Evolutionary conservation across 2,888 invertebrate species (phyloP), one percentile per base, ranked within the genome.

Genomic region (Pecten maximus): DNA sequence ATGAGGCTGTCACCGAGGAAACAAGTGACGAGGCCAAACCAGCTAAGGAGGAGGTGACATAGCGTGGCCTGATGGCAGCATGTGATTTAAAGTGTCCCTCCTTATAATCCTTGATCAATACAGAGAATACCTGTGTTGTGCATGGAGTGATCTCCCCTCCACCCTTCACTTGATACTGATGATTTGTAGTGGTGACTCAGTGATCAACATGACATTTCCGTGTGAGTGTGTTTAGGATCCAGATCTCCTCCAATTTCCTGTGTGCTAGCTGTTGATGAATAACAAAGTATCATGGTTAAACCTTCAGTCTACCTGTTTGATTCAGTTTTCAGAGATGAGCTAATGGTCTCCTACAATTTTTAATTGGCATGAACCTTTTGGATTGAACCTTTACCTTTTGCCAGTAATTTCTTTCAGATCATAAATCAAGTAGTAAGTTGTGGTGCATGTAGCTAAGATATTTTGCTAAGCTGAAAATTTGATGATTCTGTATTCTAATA

Each of bases 1-100:
- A 87, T 40, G 89, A 89, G 88, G 89, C n/a, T 87, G 60, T 40
- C n/a, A 23, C 44, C 50, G 90, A 90, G 40, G 86, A 88, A 48
- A 88, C 44, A 87, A 28, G 40, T 15, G 48, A 89, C 16, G 60
- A 40, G 23, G 88, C 40, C n/a, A 74, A 74, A 87, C 48, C 35
- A 50, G 89, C 87, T n/a, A 54, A 88, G 40, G 87, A n/a, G 8
- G 88, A 87, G 35, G 89, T 74, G 74, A 74, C 74, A 74, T 74
- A 74, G 74, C 35, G 74, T 74, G 74, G 74, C 74, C 35, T 35
- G 74, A 74, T 12, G 74, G 74, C 74, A 74, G 74, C 74, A 74
- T 74, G 74, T 28, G 35, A 35, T 28, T 23, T 74, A 74, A 74
- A 74, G 6, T 2, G 6, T 28, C 35, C 35, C 28, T 28, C 74